Percentiles rank a stretch among this genome's conserved stretches.
These are phyloP conservation scores for Ceramica pisi DNA, from an alignment of 2,888 invertebrate species.

Conservation along the genomic window DNA sequence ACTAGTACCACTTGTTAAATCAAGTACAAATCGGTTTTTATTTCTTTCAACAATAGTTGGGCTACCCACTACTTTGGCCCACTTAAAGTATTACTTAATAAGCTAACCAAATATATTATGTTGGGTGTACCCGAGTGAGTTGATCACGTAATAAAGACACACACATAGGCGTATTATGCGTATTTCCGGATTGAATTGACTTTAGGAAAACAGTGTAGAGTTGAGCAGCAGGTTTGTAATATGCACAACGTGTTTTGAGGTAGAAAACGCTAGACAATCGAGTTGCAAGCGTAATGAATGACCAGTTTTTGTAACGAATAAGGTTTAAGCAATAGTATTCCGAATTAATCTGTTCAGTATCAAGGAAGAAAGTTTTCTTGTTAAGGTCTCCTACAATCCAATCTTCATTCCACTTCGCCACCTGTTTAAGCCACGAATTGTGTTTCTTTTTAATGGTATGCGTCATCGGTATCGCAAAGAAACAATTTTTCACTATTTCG, in stretches of 20 bases:
- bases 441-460: too few species aligned
- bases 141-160: constrained; percentile 35
- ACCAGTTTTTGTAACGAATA: neutral
- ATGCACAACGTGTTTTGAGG: constrained; percentile 16
- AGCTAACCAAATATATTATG: constrained; percentile 40
- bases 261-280: constrained; percentile 21
- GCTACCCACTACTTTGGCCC: constrained; percentile 41
- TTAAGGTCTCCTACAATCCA: neutral
- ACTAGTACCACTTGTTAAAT: constrained; percentile 8
- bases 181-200: constrained; percentile 47
- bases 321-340: neutral
- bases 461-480: too few species aligned
- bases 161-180: constrained; percentile 12
- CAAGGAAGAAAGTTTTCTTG: neutral
- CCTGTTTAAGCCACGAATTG: too few species aligned
- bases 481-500: too few species aligned
- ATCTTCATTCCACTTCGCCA: too few species aligned
- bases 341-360: neutral
- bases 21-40: constrained; percentile 15
- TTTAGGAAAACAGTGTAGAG: constrained; percentile 28
- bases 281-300: neutral
- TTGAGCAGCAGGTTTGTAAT: constrained; percentile 15
- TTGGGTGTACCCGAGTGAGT: constrained; percentile 20
- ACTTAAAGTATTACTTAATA: constrained; percentile 60
- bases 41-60: constrained; percentile 47